Percentiles rank a stretch among this genome's conserved stretches.
Conservation (phyloP, 1,140 invertebrate genomes). For the Zophobas atratus region DNA sequence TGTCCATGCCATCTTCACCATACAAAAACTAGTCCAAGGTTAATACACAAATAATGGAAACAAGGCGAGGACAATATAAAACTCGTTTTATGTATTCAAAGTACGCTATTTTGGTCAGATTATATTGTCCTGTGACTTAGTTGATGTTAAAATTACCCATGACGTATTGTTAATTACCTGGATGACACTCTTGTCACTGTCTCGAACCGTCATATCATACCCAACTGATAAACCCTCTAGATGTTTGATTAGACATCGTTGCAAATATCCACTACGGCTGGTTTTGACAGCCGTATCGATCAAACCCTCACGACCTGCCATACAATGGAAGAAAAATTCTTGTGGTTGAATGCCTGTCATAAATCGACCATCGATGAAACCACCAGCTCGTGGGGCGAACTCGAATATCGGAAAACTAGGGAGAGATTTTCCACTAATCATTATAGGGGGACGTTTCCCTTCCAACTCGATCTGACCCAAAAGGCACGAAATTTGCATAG, state of each 20-base stretch:
- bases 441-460: conserved; percentile 95
- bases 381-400: conserved; percentile 92
- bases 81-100: background rate
- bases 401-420: conserved; percentile 96
- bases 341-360: conserved; percentile 98
- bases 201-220: conserved; percentile 96
- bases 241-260: conserved; percentile 98
- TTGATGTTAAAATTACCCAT: too few relatives aligned
- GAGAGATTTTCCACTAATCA: conserved; percentile 93
- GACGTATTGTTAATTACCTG: conserved; percentile 72
- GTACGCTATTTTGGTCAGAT: too few relatives aligned
- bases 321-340: conserved; percentile 99
- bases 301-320: conserved; percentile 97
- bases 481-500: conserved; percentile 97
- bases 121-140: too few relatives aligned
- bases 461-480: conserved; percentile 99
- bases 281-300: conserved; percentile 94
- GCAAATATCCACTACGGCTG: conserved; percentile 97
- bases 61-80: background rate
- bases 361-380: conserved; percentile 96
- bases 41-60: conserved; percentile 22
- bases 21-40: conserved; percentile 81
- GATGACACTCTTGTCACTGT: conserved; percentile 94
- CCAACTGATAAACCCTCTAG: conserved; percentile 93
- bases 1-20: conserved; percentile 98